These are phyloP conservation scores for Tetragonula carbonaria DNA, from an alignment of 2,888 invertebrate species.

Conservation along the genomic window DNA sequence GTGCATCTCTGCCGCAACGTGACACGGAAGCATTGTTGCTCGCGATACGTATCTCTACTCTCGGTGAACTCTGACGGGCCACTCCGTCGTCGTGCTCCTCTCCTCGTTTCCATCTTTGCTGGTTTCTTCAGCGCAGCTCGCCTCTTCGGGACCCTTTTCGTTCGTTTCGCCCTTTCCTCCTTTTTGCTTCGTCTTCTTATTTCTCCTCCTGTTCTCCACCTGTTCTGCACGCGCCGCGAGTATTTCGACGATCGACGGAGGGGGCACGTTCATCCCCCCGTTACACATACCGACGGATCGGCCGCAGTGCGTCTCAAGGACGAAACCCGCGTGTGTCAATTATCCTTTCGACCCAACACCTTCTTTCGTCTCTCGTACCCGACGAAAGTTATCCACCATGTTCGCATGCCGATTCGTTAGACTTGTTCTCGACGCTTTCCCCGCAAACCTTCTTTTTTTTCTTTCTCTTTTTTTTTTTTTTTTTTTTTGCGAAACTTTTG, in stretches of 20 bases:
- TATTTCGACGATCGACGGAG: constrained; percentile 51
- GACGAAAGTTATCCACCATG: too few relatives aligned
- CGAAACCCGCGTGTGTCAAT: constrained; percentile 39
- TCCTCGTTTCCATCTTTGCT: not conserved
- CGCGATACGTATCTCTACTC: not conserved
- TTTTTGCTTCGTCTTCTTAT: not conserved
- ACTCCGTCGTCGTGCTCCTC: not conserved
- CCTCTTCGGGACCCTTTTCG: not conserved
- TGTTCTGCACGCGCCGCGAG: constrained; percentile 42
- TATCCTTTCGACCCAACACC: constrained; percentile 35
- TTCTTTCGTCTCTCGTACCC: not conserved
- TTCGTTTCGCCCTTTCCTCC: not conserved
- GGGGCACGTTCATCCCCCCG: constrained; percentile 65
- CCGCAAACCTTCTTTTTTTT: not conserved
- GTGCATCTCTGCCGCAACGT: not conserved
- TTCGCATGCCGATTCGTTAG: too few relatives aligned
- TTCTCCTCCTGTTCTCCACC: not conserved
- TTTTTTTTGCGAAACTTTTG: too few relatives aligned
- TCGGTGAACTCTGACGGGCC: constrained; percentile 6
- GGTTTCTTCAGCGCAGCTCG: not conserved
- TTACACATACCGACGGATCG: constrained; percentile 22
- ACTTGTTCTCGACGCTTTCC: not conserved
- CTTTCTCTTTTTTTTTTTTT: not conserved
- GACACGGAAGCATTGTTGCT: constrained; percentile 16
- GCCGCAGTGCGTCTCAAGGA: constrained; percentile 58